Base-by-base conservation (phyloP, 2,113 vertebrate genomes). In the Protomyctophum bolini region DNA sequence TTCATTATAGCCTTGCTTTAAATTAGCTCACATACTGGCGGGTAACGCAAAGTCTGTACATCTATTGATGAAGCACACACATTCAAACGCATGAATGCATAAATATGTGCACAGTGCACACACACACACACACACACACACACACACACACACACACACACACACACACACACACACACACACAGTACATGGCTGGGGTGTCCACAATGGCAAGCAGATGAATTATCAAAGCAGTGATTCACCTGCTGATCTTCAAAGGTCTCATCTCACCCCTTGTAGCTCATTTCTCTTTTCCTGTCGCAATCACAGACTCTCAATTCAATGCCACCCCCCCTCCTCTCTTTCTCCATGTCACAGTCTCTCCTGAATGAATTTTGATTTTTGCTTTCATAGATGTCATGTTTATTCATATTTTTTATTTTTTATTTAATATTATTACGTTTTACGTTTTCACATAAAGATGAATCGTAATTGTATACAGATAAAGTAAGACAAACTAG, bases 181-280 rank as follows among this genome's bases (percentile, higher is more conserved):
- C 33, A 41, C 5, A 6, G 33, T 41, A 41, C 41, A 45, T n/a
- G 6, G 45, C 48, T 28, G 72, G 76, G 63, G 47, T 6, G 10
- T 6, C 12, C 50, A 68, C 65, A 67, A 76, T 65, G 64, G 78
- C 74, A 84, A 85, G 68, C 76, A 58, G 74, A 76, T 15, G 14
- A 60, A 70, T 62, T 83, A 89, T 87, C 81, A 91, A 90, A 91
- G 75, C 68, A 52, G 54, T 57, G 76, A 79, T 84, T 87, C 85
- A 85, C 84, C 75, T 75, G 85, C 88, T 58, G 80, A 79, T 88
- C 81, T 88, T 88, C 75, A 91, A 91, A 91, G 86, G 70, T 66
- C 75, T 74, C 58, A 41, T 47, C 68, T 70, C 48, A 28, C 51
- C 66, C 76, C 69, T 64, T 75, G 82, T 64, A 77, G 58, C 68